Percentiles rank a stretch among this genome's conserved stretches.
These are phyloP conservation scores for Cirrhinus molitorella DNA, from an alignment of 2,797 vertebrate species.

Conservation along the genomic window DNA sequence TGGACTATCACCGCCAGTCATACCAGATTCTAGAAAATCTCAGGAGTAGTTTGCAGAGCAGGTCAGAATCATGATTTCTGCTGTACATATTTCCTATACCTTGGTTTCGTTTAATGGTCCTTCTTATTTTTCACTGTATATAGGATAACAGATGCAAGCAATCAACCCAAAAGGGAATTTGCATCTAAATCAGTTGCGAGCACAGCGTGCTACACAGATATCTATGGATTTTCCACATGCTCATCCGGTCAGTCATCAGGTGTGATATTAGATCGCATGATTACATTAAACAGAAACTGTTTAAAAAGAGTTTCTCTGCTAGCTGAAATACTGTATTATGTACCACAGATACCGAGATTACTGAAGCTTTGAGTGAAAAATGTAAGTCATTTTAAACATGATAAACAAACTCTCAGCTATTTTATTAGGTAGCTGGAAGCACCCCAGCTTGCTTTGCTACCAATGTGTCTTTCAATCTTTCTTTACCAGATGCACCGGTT, in stretches of 20 bases:
- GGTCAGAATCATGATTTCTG: conserved; percentile 72
- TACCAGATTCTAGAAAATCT: conserved; percentile 85
- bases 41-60: conserved; percentile 82
- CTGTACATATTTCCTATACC: not conserved
- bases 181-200: conserved; percentile 75
- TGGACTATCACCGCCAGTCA: conserved; percentile 88
- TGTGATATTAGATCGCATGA: not conserved
- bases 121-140: conserved; percentile 49
- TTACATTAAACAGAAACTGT: conserved; percentile 13
- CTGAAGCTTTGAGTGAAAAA: conserved; percentile 62
- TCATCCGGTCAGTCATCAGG: conserved; percentile 77
- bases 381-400: conserved; percentile 53
- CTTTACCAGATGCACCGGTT: conserved; percentile 41
- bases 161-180: conserved; percentile 79
- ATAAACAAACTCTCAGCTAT: conserved; percentile 1
- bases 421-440: conserved; percentile 15
- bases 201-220: conserved; percentile 71
- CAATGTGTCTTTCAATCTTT: not conserved
- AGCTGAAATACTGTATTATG: conserved; percentile 28
- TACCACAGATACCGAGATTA: conserved; percentile 59
- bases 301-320: not conserved
- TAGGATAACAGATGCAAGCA: conserved; percentile 84
- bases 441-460: not conserved
- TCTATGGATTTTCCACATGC: conserved; percentile 77
- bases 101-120: not conserved